A percentile compares a stretch with the other conserved stretches of the same genome.
Evolutionary conservation across 2,888 invertebrate genomes (phyloP).

Genomic region (Drosophila incognita): DNA sequence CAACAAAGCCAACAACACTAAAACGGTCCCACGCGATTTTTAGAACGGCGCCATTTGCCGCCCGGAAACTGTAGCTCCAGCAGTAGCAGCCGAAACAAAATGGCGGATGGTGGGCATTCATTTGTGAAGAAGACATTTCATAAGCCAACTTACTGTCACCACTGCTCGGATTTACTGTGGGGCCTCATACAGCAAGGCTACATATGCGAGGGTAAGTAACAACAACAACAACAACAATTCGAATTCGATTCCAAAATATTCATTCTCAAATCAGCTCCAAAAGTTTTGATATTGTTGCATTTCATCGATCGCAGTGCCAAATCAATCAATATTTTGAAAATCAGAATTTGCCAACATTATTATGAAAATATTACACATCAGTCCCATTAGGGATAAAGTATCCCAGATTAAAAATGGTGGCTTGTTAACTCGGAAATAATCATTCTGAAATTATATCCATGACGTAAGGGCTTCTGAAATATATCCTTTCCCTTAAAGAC

Average conservation of each 20-base stretch:
- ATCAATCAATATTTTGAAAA: too few species aligned
- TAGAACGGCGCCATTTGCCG: conserved; percentile 33
- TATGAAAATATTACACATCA: too few species aligned
- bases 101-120: conserved; percentile 93
- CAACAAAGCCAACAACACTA: conserved; percentile 16
- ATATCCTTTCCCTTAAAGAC: too few species aligned
- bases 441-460: too few species aligned
- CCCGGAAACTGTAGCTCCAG: conserved; percentile 48
- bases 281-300: neutral
- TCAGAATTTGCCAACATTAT: too few species aligned
- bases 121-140: conserved; percentile 99
- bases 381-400: too few species aligned
- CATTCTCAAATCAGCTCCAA: neutral
- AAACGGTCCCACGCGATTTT: conserved; percentile 44
- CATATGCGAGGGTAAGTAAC: conserved; percentile 97
- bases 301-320: too few species aligned
- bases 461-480: neutral
- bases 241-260: neutral
- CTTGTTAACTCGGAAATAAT: too few species aligned
- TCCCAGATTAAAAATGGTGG: too few species aligned
- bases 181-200: conserved; percentile 99
- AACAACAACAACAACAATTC: neutral
- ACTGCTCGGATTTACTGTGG: conserved; percentile 99
- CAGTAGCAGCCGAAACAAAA: conserved; percentile 82
- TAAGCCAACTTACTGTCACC: conserved; percentile 99